Evolutionary conservation across 2,888 invertebrate species (phyloP).

Genomic region (Dorcus parallelipipedus): DNA sequence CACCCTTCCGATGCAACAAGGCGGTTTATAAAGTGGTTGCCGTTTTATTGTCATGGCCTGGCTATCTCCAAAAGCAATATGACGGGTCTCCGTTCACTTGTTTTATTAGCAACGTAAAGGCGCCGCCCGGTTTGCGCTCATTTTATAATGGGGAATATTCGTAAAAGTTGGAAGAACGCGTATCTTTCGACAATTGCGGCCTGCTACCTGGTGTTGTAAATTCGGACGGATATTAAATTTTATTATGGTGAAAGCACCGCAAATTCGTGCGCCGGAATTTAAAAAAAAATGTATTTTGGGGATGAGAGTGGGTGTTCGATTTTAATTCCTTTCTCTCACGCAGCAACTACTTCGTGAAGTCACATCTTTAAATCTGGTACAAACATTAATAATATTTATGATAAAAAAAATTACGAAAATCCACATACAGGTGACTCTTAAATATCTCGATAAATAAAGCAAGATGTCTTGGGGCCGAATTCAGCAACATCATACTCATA

Average conservation of each 20-base stretch:
- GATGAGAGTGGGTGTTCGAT: too few species aligned
- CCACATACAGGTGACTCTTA: too few species aligned
- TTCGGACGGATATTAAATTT: not conserved
- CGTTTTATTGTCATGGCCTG: not conserved
- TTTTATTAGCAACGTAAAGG: slow-evolving; percentile 12
- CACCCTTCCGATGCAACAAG: not conserved
- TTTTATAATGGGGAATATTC: slow-evolving; percentile 13
- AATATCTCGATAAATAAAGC: too few species aligned
- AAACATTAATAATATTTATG: too few species aligned
- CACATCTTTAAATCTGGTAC: too few species aligned
- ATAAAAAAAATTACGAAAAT: too few species aligned
- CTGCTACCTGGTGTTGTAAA: slow-evolving; percentile 15
- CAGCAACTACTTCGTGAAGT: too few species aligned
- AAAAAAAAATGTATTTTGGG: too few species aligned
- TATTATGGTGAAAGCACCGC: slow-evolving; percentile 9
- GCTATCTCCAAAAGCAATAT: not conserved
- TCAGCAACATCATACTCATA: too few species aligned
- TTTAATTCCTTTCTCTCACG: too few species aligned
- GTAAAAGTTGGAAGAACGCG: slow-evolving; percentile 9
- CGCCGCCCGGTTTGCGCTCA: slow-evolving; percentile 3
- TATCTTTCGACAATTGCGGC: slow-evolving; percentile 7
- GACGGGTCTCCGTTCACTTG: not conserved
- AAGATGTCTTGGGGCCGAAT: too few species aligned
- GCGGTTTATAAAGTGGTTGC: not conserved
- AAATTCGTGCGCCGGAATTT: not conserved